phyloP scores from a whole-genome alignment of 2,113 vertebrate species.

The Poeciliopsis turrubarensis region DNA sequence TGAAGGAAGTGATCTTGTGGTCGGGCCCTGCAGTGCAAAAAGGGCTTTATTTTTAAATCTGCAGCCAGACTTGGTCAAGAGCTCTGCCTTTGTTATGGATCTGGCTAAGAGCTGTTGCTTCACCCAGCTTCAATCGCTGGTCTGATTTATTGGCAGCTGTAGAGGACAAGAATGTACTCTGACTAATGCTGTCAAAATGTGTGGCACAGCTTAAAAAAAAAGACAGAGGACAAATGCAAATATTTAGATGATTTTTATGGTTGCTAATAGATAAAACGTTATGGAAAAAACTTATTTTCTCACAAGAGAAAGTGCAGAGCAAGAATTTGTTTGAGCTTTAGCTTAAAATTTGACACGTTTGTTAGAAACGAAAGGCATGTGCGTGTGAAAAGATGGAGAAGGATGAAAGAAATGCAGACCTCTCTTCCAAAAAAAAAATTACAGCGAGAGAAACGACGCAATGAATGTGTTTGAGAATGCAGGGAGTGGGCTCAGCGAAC shows the following conservation, averaged over 20 bases:
- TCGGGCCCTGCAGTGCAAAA: neutral
- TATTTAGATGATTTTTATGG: neutral
- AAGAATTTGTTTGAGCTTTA: slow-evolving; percentile 54
- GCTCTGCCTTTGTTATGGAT: neutral
- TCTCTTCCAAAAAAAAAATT: slow-evolving; percentile 34
- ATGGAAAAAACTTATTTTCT: slow-evolving; percentile 1
- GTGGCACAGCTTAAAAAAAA: slow-evolving; percentile 2
- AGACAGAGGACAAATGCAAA: neutral
- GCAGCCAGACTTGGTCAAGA: neutral
- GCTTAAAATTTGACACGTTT: slow-evolving; percentile 67
- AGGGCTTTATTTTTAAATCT: slow-evolving; percentile 1
- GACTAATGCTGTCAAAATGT: slow-evolving; percentile 7
- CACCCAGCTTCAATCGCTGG: slow-evolving; percentile 1
- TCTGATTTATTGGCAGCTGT: slow-evolving; percentile 34
- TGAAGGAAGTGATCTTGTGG: too few relatives aligned
- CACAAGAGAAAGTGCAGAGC: slow-evolving; percentile 31
- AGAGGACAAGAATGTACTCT: slow-evolving; percentile 8
- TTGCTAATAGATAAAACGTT: neutral
- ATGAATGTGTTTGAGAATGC: neutral
- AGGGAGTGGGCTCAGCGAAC: slow-evolving; percentile 25
- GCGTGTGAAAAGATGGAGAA: slow-evolving; percentile 66
- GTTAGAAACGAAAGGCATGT: slow-evolving; percentile 70
- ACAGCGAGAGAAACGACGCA: slow-evolving; percentile 3
- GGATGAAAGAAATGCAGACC: slow-evolving; percentile 62
- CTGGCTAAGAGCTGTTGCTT: neutral